These are phyloP conservation scores for Leptocoma aspasia DNA, from an alignment of 2,113 vertebrate genomes.

Conservation along the genomic window DNA sequence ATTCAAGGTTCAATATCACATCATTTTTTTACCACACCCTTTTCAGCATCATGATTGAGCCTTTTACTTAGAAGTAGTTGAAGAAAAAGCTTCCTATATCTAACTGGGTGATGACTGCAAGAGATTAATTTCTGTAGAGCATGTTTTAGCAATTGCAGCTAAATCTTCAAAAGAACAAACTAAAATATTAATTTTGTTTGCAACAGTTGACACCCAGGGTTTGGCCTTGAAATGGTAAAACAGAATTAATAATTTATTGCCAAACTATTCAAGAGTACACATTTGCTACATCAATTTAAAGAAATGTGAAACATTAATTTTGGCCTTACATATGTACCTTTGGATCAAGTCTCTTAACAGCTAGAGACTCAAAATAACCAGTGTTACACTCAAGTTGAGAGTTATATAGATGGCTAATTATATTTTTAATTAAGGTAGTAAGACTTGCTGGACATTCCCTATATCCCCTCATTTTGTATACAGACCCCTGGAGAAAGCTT, in stretches of 20 bases:
- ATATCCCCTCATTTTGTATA: not conserved
- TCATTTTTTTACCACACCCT: not conserved
- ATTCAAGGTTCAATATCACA: not conserved
- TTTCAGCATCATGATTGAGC: not conserved
- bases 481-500: not conserved
- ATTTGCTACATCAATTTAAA: not conserved
- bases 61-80: not conserved
- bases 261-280: not conserved
- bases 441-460: not conserved
- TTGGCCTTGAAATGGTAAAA: not conserved
- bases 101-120: not conserved
- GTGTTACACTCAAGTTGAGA: not conserved
- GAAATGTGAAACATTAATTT: not conserved
- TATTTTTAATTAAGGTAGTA: conserved; percentile 21
- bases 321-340: not conserved
- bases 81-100: not conserved
- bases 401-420: not conserved
- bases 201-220: not conserved
- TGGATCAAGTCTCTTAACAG: not conserved
- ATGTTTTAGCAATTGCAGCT: not conserved
- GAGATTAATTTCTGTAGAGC: not conserved
- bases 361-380: not conserved
- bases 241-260: not conserved
- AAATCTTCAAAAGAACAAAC: not conserved
- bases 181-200: conserved; percentile 2